These are phyloP conservation scores for Lordiphosa mommai DNA, from an alignment of 1,140 invertebrate species.

Conservation along the genomic window DNA sequence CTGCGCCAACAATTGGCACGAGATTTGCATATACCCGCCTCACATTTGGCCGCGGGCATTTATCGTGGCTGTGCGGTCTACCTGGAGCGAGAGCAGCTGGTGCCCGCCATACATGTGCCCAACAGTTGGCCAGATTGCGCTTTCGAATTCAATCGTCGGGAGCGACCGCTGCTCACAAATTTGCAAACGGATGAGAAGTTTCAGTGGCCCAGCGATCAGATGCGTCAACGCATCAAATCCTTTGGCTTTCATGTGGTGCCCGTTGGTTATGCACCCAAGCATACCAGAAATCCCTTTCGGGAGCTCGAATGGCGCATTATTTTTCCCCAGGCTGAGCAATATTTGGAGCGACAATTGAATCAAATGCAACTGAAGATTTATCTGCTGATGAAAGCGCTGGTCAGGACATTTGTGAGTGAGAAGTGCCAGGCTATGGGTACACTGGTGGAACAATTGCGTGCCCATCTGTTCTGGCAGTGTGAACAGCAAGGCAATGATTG, in stretches of 20 bases:
- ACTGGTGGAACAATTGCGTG: slow-evolving; percentile 84
- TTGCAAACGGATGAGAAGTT: slow-evolving; percentile 81
- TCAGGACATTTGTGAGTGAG: slow-evolving; percentile 84
- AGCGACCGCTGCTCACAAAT: slow-evolving; percentile 81
- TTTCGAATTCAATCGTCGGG: slow-evolving; percentile 83
- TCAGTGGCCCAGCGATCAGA: slow-evolving; percentile 84
- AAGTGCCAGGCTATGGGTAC: slow-evolving; percentile 38
- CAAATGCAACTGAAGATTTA: slow-evolving; percentile 86
- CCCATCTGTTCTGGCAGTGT: slow-evolving; percentile 89
- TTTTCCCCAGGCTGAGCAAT: slow-evolving; percentile 87
- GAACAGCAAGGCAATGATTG: slow-evolving; percentile 86
- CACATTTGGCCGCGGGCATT: slow-evolving; percentile 80
- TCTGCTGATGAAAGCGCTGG: slow-evolving; percentile 83
- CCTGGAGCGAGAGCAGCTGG: slow-evolving; percentile 83
- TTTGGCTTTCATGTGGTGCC: slow-evolving; percentile 86
- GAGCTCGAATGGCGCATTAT: slow-evolving; percentile 87
- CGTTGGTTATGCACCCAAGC: slow-evolving; percentile 83
- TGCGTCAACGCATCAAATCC: slow-evolving; percentile 84
- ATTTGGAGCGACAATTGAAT: slow-evolving; percentile 85
- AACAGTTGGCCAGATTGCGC: slow-evolving; percentile 83
- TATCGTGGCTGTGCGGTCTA: slow-evolving; percentile 83
- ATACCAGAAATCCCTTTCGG: slow-evolving; percentile 81
- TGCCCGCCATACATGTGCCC: slow-evolving; percentile 83
- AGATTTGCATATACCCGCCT: slow-evolving; percentile 80
- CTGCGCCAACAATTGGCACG: slow-evolving; percentile 82